Evolutionary conservation across 37 sponge, comb jelly and placozoan species (phyloP).

Genomic region (Halichondria panicea): DNA sequence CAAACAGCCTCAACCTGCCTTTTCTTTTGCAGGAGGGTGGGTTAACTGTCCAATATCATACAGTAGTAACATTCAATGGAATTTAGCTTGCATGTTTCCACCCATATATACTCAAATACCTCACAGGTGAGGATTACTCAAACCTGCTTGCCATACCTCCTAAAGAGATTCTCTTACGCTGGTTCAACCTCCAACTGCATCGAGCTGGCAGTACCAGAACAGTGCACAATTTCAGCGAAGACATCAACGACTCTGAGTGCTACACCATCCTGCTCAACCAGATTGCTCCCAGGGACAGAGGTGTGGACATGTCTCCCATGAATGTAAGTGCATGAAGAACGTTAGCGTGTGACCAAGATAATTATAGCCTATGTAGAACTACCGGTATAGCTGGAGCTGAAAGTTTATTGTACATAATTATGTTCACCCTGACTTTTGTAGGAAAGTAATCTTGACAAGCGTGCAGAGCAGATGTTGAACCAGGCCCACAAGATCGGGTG

Average conservation of each 20-base stretch:
- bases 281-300: constrained; percentile 79
- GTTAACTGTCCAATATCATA: no score
- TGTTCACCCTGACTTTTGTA: constrained; percentile 25
- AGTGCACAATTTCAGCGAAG: constrained; percentile 87
- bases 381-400: no score
- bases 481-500: constrained; percentile 95
- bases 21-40: constrained; percentile 74
- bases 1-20: constrained; percentile 87
- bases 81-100: no score
- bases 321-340: no score
- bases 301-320: constrained; percentile 78
- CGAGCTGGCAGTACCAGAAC: constrained; percentile 80
- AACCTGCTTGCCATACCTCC: constrained; percentile 93
- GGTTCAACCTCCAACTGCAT: constrained; percentile 98
- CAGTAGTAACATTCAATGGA: no score
- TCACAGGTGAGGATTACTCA: constrained; percentile 61
- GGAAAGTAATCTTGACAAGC: constrained; percentile 66
- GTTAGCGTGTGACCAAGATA: no score
- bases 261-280: constrained; percentile 87
- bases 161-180: constrained; percentile 92
- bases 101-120: no score
- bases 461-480: constrained; percentile 87
- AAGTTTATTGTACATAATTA: no score
- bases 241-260: constrained; percentile 95
- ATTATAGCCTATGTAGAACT: no score